Conservation (phyloP, 2,113 vertebrate species). For the Xiphophorus couchianus region DNA sequence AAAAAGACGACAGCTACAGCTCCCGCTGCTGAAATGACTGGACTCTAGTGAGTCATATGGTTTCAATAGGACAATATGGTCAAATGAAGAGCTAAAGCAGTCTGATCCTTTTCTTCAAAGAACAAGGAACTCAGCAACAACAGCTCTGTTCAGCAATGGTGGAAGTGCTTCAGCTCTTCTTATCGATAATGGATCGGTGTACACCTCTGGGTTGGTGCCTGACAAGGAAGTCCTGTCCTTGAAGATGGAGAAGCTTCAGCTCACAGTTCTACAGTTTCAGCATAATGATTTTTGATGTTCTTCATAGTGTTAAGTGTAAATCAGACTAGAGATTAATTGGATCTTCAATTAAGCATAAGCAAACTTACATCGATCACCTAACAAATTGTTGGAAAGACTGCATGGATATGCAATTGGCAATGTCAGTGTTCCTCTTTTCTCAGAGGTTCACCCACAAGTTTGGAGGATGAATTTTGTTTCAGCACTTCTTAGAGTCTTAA, state of each 20-base stretch:
- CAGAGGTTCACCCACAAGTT: conserved; percentile 53
- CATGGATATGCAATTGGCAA: conserved; percentile 9
- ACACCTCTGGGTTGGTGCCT: conserved; percentile 10
- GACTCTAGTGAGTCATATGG: conserved; percentile 4
- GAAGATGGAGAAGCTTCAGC: conserved; percentile 8
- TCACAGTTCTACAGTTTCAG: conserved; percentile 17
- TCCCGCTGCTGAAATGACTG: conserved; percentile 84
- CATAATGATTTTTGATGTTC: conserved; percentile 20
- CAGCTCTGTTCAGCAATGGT: conserved; percentile 6
- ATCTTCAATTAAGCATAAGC: conserved; percentile 21
- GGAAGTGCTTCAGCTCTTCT: conserved; percentile 19
- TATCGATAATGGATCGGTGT: conserved; percentile 29
- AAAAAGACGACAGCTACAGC: conserved; percentile 86
- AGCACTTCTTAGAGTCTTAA: conserved; percentile 39
- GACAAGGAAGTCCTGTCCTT: not conserved
- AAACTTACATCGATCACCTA: not conserved
- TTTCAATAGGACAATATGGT: not conserved
- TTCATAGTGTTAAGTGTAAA: conserved; percentile 5
- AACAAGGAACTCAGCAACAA: conserved; percentile 11
- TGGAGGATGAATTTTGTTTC: conserved; percentile 33
- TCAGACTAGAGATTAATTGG: conserved; percentile 11
- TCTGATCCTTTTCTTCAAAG: conserved; percentile 7
- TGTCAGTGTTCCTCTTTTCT: conserved; percentile 26
- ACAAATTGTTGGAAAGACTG: conserved; percentile 10
- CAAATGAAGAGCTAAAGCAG: conserved; percentile 22